Conservation (phyloP, 2,113 vertebrate genomes). For the Perca flavescens region DNA sequence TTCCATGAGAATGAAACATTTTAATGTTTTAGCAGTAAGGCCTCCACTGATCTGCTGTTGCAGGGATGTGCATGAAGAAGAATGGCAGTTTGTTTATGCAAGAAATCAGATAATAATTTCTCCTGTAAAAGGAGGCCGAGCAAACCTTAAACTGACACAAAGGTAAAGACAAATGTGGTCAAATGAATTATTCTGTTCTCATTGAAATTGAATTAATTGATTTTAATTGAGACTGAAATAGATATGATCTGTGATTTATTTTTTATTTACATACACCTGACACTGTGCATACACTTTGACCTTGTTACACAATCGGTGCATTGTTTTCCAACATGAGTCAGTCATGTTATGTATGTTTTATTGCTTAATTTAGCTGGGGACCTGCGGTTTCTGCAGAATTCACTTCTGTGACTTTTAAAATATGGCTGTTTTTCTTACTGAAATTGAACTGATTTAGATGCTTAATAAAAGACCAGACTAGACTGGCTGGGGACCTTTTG, state of each 20-base stretch:
- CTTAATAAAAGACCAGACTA: conserved; percentile 69
- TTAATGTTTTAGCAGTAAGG: background rate
- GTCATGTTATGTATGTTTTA: conserved; percentile 19
- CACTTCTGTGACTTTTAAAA: conserved; percentile 51
- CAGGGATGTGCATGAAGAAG: conserved; percentile 48
- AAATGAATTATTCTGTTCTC: conserved; percentile 6
- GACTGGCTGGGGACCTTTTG: conserved; percentile 22
- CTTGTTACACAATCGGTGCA: conserved; percentile 21
- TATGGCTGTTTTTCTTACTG: conserved; percentile 61
- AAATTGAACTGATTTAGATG: conserved; percentile 60
- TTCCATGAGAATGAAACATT: conserved; percentile 24
- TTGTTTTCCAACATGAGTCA: conserved; percentile 39
- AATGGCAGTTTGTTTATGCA: conserved; percentile 21
- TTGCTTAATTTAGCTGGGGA: conserved; percentile 35
- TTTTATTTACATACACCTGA: conserved; percentile 7
- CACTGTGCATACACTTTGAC: conserved; percentile 34
- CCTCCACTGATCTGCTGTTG: conserved; percentile 4
- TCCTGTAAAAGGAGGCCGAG: background rate
- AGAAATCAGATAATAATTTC: conserved; percentile 13
- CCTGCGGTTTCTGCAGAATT: conserved; percentile 16
- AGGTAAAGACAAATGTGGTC: background rate
- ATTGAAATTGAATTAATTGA: background rate
- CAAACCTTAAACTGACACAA: background rate
- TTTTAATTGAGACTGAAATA: conserved; percentile 41
- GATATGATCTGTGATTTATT: conserved; percentile 1